phyloP scores from a whole-genome alignment of 1,140 invertebrate species.

The Neotoxoptera formosana region DNA sequence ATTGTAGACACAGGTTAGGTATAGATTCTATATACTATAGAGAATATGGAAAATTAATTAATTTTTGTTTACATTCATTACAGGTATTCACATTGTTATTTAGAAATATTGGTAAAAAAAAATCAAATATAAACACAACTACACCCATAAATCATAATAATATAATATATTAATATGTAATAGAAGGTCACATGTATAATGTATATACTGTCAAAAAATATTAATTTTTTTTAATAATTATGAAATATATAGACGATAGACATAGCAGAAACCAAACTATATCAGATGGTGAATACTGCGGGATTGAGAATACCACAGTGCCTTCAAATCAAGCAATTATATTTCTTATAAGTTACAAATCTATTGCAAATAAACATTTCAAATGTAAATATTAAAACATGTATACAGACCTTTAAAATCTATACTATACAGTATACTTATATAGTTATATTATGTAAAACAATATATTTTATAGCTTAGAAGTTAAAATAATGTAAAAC shows the following conservation, averaged over 20 bases:
- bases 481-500: too few relatives aligned
- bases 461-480: too few relatives aligned
- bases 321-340: background rate
- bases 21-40: background rate
- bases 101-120: background rate
- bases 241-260: background rate
- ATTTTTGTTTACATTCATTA: conserved; percentile 15
- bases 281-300: background rate
- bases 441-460: too few relatives aligned
- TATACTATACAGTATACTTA: too few relatives aligned
- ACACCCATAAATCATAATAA: background rate
- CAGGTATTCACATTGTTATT: background rate
- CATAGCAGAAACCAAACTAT: background rate
- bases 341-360: too few relatives aligned
- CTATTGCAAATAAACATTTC: too few relatives aligned
- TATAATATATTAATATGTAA: background rate
- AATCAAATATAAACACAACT: background rate
- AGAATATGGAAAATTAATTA: conserved; percentile 9
- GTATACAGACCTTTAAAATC: too few relatives aligned
- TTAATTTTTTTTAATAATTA: background rate
- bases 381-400: too few relatives aligned
- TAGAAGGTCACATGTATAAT: background rate
- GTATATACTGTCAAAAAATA: background rate
- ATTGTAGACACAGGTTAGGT: background rate
- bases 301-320: too few relatives aligned